These are phyloP conservation scores for Caerostris extrusa DNA, from an alignment of 1,140 invertebrate species.

Conservation along the genomic window DNA sequence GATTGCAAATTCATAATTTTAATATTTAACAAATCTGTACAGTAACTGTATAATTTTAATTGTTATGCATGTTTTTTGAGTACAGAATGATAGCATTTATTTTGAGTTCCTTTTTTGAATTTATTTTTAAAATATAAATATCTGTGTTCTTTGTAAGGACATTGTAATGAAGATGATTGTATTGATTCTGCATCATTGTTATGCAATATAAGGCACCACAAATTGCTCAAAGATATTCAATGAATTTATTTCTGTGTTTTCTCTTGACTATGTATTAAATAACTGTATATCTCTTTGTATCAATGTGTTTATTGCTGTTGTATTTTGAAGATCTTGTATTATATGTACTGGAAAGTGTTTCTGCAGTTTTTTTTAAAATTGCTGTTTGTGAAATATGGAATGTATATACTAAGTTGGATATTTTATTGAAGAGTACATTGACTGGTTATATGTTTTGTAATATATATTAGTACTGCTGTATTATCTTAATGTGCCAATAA, in stretches of 20 bases:
- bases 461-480: no score
- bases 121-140: no score
- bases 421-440: no score
- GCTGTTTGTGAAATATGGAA: neutral
- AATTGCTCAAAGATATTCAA: conserved; percentile 38
- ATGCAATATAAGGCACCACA: conserved; percentile 29
- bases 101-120: no score
- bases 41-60: no score
- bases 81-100: no score
- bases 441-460: no score
- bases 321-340: neutral
- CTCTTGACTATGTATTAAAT: neutral
- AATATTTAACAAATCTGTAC: no score
- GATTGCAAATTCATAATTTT: no score
- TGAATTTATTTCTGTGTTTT: conserved; percentile 23
- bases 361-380: neutral
- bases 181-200: neutral
- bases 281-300: conserved; percentile 10
- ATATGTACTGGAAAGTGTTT: neutral
- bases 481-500: no score
- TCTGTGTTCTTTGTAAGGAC: no score
- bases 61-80: no score
- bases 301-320: neutral
- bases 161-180: neutral
- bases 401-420: neutral